Evolutionary conservation across 2,113 vertebrate species (phyloP).

Genomic region (Lucifuga dentata): DNA sequence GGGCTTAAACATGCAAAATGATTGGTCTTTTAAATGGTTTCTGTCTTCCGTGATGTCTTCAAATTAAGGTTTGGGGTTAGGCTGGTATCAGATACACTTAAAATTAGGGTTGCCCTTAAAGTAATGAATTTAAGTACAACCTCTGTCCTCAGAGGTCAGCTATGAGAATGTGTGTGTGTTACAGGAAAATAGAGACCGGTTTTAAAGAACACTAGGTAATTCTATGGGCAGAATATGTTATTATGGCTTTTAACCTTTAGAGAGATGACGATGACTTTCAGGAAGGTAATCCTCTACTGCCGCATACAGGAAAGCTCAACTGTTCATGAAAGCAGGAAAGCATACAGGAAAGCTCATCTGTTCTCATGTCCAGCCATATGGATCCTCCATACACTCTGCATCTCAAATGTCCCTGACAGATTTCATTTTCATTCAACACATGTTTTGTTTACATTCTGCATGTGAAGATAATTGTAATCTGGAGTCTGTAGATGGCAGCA

Average conservation of each 20-base stretch:
- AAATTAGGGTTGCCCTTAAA: conserved; percentile 25
- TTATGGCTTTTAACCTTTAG: neutral
- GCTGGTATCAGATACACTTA: conserved; percentile 4
- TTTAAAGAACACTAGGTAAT: neutral
- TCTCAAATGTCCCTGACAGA: conserved; percentile 9
- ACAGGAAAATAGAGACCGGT: neutral
- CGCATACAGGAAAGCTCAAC: conserved; percentile 13
- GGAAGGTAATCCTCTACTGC: conserved; percentile 1
- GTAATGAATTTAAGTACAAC: conserved; percentile 12
- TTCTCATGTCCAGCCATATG: conserved; percentile 11
- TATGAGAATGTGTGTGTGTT: neutral
- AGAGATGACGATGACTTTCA: conserved; percentile 21
- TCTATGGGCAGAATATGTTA: neutral
- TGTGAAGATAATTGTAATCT: conserved; percentile 43
- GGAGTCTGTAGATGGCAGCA: conserved; percentile 75
- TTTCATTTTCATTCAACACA: conserved; percentile 49
- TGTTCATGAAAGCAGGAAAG: too few species aligned
- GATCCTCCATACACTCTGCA: neutral
- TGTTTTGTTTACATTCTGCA: conserved; percentile 39
- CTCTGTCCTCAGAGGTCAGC: conserved; percentile 1
- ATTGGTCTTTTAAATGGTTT: too few species aligned
- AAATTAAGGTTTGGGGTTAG: neutral
- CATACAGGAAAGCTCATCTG: too few species aligned
- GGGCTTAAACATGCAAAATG: too few species aligned
- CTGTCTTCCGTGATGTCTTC: conserved; percentile 30